A percentile compares a stretch with the other conserved stretches of the same genome.
Conservation (phyloP, 2,888 invertebrate species). For the Geophilus truncorum region DNA sequence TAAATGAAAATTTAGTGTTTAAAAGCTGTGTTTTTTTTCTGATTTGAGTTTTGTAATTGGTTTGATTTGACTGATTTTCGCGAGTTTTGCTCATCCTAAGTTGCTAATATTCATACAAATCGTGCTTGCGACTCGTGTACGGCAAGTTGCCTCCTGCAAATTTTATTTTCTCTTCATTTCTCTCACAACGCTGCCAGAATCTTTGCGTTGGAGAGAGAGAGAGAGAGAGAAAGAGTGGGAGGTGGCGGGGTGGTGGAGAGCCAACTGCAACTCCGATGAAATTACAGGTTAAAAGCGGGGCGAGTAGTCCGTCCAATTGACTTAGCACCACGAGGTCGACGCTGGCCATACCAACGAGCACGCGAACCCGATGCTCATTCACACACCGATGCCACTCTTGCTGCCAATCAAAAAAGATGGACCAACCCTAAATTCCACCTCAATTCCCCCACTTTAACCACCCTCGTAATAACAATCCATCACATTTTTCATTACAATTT, state of each 20-base stretch:
- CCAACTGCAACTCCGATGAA: background rate
- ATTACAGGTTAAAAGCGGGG: background rate
- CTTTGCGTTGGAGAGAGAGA: background rate
- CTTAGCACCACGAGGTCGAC: background rate
- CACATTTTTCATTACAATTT: background rate
- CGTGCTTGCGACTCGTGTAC: background rate
- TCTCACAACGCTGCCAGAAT: background rate
- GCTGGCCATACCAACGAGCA: background rate
- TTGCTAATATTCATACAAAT: background rate
- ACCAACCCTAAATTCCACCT: background rate
- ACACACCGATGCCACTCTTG: background rate
- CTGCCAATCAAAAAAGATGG: background rate
- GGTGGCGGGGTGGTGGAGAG: no score
- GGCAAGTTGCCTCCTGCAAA: background rate
- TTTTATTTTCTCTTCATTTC: background rate
- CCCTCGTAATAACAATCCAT: background rate
- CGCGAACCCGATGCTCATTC: background rate
- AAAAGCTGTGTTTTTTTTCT: no score
- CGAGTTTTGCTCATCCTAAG: background rate
- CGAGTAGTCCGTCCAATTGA: background rate
- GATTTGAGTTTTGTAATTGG: no score
- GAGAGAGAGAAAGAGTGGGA: background rate
- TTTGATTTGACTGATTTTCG: no score
- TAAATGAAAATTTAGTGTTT: no score
- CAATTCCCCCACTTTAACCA: background rate